Percentiles rank a stretch among this genome's conserved stretches.
Conservation (phyloP, 2,797 vertebrate species). For the Acridotheres tristis region DNA sequence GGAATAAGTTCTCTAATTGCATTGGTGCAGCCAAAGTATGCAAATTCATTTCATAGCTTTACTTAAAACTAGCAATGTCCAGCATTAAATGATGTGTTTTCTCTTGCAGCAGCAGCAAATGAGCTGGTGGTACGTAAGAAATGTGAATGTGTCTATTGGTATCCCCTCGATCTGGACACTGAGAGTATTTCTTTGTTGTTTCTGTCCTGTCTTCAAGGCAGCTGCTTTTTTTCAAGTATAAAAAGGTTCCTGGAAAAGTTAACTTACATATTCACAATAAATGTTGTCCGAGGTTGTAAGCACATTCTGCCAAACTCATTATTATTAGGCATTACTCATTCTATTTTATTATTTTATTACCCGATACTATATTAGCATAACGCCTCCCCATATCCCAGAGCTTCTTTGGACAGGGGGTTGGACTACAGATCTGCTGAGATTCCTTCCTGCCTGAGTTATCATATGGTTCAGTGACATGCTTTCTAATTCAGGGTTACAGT, state of each 20-base stretch:
- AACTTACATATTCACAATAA: background rate
- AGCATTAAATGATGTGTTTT: background rate
- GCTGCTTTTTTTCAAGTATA: background rate
- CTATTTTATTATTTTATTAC: background rate
- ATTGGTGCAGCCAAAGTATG: background rate
- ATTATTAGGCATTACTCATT: background rate
- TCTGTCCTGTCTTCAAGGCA: background rate
- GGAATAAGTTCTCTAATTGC: background rate
- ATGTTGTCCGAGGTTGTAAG: background rate
- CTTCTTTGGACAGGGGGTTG: background rate
- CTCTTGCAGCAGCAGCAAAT: background rate
- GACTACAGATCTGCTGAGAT: background rate
- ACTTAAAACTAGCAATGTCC: background rate
- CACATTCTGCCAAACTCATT: background rate
- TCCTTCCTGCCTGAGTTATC: background rate
- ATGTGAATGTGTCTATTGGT: background rate
- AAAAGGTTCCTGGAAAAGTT: background rate
- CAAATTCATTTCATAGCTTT: background rate
- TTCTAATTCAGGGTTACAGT: background rate
- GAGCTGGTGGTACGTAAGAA: background rate
- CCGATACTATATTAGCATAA: background rate
- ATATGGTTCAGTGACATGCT: background rate
- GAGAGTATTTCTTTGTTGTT: background rate
- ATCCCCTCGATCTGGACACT: fast-evolving
- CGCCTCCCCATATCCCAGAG: background rate